Evolutionary conservation across 2,113 vertebrate species (phyloP).

Genomic region (Chunga burmeisteri): DNA sequence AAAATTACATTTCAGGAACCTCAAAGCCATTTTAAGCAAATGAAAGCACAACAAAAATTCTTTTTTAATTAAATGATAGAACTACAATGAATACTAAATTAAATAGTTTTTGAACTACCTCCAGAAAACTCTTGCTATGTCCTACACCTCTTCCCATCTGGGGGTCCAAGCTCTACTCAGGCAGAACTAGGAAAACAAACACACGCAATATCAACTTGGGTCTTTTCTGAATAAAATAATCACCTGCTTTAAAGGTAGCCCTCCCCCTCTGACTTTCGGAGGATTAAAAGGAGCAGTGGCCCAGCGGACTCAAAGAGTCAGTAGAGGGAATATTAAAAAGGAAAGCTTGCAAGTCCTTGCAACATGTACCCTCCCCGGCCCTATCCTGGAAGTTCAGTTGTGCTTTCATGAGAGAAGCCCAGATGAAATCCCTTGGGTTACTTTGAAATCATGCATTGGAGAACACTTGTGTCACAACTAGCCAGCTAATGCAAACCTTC

Average conservation of each 20-base stretch:
- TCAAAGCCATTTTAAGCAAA: neutral
- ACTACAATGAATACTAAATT: neutral
- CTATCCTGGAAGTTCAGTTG: neutral
- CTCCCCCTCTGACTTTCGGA: neutral
- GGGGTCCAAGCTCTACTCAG: neutral
- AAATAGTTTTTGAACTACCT: neutral
- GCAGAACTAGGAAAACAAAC: neutral
- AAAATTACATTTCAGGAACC: neutral
- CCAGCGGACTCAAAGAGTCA: neutral
- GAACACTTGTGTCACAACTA: neutral
- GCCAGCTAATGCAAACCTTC: neutral
- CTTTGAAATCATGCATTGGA: neutral
- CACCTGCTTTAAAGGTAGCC: neutral
- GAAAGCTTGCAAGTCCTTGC: neutral
- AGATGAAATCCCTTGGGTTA: neutral
- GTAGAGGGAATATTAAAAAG: neutral
- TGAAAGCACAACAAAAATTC: neutral
- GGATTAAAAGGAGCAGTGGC: neutral
- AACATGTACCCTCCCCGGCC: fast-evolving
- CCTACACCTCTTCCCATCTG: neutral
- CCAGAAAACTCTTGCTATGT: neutral
- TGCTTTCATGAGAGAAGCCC: neutral
- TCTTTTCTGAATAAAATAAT: neutral
- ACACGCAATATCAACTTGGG: neutral
- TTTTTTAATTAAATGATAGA: neutral